phyloP scores from a whole-genome alignment of 2,113 vertebrate species.

The Labeo catla region DNA sequence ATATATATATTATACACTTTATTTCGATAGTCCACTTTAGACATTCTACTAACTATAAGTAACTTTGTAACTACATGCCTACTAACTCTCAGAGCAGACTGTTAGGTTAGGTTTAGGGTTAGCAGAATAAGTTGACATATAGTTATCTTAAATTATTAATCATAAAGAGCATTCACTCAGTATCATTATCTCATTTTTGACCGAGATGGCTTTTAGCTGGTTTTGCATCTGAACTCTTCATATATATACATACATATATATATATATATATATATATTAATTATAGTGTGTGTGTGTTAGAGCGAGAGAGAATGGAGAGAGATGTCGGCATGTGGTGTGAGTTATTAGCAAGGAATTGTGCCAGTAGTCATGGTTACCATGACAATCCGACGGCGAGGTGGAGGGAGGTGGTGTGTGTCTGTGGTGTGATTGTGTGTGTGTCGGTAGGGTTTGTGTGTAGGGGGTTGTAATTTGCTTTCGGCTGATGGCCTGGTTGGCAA shows the following conservation, averaged over 20 bases:
- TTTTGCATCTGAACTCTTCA: no score
- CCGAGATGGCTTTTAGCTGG: no score
- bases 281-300: not conserved
- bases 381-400: conserved; percentile 61
- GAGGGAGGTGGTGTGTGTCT: conserved; percentile 45
- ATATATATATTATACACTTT: no score
- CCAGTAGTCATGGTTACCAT: conserved; percentile 74
- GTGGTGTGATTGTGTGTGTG: conserved; percentile 31
- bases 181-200: no score
- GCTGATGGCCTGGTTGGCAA: conserved; percentile 11
- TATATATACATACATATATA: not conserved
- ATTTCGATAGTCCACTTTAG: no score
- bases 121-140: no score
- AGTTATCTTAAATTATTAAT: no score
- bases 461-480: conserved; percentile 36
- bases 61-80: no score
- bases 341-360: conserved; percentile 61
- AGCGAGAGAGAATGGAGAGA: conserved; percentile 1
- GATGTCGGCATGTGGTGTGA: conserved; percentile 63
- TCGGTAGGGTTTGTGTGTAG: conserved; percentile 32
- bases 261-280: not conserved
- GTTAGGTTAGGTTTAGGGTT: no score
- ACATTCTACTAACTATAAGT: no score
- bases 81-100: no score
- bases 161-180: no score